Conservation (phyloP, 1,140 invertebrate genomes). For the Cyclina sinensis region DNA sequence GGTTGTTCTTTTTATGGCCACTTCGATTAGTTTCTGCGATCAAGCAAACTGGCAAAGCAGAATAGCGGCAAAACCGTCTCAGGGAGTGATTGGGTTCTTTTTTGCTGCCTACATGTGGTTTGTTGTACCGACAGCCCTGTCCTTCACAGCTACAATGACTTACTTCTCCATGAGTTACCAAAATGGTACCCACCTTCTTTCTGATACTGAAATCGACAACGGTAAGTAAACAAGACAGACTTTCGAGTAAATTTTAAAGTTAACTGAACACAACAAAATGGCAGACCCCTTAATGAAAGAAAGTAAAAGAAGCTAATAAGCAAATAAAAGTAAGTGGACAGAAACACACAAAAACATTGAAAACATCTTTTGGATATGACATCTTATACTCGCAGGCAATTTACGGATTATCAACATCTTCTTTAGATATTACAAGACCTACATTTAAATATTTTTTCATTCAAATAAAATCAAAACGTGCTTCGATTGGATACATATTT, state of each 20-base stretch:
- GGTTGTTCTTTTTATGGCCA: constrained; percentile 77
- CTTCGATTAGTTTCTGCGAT: constrained; percentile 86
- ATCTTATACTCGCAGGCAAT: neutral
- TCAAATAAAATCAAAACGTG: neutral
- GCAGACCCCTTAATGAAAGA: neutral
- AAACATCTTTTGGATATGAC: neutral
- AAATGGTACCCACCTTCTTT: constrained; percentile 72
- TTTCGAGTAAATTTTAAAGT: neutral
- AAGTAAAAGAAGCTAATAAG: neutral
- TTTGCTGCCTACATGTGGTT: constrained; percentile 85
- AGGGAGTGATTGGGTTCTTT: constrained; percentile 85
- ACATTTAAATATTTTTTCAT: neutral
- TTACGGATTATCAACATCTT: neutral
- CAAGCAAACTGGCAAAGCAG: constrained; percentile 85
- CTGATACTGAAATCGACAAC: constrained; percentile 75
- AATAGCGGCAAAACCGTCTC: constrained; percentile 83
- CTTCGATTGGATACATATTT: neutral
- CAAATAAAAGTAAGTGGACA: neutral
- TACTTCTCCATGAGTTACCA: constrained; percentile 77
- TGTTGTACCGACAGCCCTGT: constrained; percentile 82
- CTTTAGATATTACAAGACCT: neutral
- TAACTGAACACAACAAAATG: neutral
- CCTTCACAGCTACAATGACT: constrained; percentile 82
- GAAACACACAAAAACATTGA: neutral
- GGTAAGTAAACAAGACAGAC: constrained; percentile 70